Conservation (phyloP, 2,888 invertebrate species). For the Sicus ferrugineus region DNA sequence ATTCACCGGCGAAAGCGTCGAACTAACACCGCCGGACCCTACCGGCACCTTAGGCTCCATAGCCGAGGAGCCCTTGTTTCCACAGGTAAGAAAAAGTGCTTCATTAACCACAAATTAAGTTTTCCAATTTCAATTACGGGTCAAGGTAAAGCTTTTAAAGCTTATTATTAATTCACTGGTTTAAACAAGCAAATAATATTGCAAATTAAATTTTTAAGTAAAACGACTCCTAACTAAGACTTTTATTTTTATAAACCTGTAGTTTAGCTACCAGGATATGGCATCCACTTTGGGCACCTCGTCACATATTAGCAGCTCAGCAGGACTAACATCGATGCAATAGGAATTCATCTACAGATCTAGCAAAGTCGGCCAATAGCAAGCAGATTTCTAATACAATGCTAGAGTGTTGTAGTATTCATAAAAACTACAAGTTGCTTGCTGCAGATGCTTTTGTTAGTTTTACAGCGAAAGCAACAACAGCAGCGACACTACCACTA, state of each 20-base stretch:
- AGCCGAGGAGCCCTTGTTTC: conserved; percentile 77
- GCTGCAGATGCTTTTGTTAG: too few relatives aligned
- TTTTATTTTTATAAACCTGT: conserved; percentile 59
- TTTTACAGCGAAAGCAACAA: background rate
- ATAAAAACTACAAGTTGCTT: too few relatives aligned
- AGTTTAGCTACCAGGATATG: conserved; percentile 84
- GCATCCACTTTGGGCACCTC: conserved; percentile 73
- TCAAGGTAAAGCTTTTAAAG: too few relatives aligned
- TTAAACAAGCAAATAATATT: background rate
- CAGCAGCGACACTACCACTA: conserved; percentile 18
- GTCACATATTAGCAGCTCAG: conserved; percentile 70
- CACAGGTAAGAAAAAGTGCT: too few relatives aligned
- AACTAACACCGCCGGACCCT: conserved; percentile 91
- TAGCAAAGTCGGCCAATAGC: conserved; percentile 21
- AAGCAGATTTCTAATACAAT: conserved; percentile 13
- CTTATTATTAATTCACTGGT: background rate
- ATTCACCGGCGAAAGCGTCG: conserved; percentile 97
- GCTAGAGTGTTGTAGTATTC: conserved; percentile 9
- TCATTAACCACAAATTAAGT: too few relatives aligned
- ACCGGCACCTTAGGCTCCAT: conserved; percentile 69
- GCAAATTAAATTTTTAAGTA: background rate
- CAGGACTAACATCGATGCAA: conserved; percentile 65
- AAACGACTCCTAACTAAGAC: background rate
- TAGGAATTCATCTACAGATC: conserved; percentile 50
- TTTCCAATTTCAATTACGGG: too few relatives aligned